These are phyloP conservation scores for Henricia sp. DNA, from an alignment of 53 echinoderm and acorn worm genomes.

Conservation along the genomic window DNA sequence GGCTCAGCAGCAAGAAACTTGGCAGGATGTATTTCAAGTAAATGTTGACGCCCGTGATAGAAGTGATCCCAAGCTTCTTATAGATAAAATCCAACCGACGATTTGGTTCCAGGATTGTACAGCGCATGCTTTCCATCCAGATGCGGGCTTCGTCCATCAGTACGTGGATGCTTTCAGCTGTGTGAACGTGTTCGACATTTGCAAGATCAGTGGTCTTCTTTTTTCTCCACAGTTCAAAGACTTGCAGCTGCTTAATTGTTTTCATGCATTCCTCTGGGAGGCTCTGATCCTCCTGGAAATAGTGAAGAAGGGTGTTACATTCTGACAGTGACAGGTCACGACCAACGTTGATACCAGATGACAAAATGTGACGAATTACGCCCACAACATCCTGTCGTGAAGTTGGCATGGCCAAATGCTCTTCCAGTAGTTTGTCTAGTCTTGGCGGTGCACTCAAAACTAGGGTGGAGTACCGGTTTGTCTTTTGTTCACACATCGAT, in stretches of 20 bases:
- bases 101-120: slow-evolving; percentile 28
- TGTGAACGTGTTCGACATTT: slow-evolving; percentile 9
- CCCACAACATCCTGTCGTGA: slow-evolving; percentile 1
- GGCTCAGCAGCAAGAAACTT: slow-evolving; percentile 33
- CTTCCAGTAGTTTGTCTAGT: not conserved
- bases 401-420: not conserved
- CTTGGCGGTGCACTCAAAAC: not conserved
- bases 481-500: no score
- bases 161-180: not conserved
- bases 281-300: slow-evolving; percentile 36
- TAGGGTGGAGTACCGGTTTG: not conserved
- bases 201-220: not conserved
- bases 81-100: slow-evolving; percentile 3
- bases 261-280: not conserved
- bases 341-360: not conserved
- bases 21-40: slow-evolving; percentile 64
- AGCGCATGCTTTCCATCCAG: slow-evolving; percentile 23
- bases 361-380: slow-evolving; percentile 13
- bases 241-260: slow-evolving; percentile 25
- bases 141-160: not conserved
- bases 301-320: slow-evolving; percentile 9
- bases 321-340: not conserved
- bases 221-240: not conserved
- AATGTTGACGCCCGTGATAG: slow-evolving; percentile 7
- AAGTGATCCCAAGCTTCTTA: slow-evolving; percentile 12